Conservation (phyloP, 2,888 invertebrate genomes). For the Bhutanitis thaidina region DNA sequence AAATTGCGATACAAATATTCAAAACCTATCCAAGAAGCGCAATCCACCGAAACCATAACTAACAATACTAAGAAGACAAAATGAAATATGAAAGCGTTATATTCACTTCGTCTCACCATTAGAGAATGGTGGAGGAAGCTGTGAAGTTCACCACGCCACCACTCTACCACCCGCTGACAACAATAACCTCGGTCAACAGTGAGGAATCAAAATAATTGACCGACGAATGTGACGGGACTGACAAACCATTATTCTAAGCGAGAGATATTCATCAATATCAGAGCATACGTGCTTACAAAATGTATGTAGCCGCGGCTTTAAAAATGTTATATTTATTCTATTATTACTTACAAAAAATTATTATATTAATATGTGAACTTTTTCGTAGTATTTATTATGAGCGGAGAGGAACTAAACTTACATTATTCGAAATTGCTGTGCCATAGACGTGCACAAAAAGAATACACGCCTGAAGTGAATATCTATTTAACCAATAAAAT, state of each 20-base stretch:
- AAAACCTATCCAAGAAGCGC: not conserved
- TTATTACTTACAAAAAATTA: not conserved
- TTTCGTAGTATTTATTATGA: no score
- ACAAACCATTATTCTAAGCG: slow-evolving; percentile 34
- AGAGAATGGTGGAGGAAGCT: not conserved
- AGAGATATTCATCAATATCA: slow-evolving; percentile 30
- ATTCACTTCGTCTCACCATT: slow-evolving; percentile 1
- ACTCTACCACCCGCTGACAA: slow-evolving; percentile 12
- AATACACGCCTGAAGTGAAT: no score
- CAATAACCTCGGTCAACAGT: not conserved
- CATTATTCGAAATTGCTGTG: no score
- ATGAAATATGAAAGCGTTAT: slow-evolving; percentile 12
- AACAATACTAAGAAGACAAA: slow-evolving; percentile 1
- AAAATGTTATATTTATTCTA: no score
- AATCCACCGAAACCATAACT: not conserved
- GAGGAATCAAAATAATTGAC: slow-evolving; percentile 32
- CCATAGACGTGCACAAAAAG: no score
- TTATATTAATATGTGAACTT: no score
- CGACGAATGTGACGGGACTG: slow-evolving; percentile 28
- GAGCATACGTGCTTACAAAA: slow-evolving; percentile 5
- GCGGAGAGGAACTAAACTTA: no score
- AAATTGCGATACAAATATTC: no score
- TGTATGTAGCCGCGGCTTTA: not conserved
- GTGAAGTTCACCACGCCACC: slow-evolving; percentile 13
- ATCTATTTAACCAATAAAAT: no score